phyloP scores from a whole-genome alignment of 92 coral and sea anemone species.

The Actinernus sp. region DNA sequence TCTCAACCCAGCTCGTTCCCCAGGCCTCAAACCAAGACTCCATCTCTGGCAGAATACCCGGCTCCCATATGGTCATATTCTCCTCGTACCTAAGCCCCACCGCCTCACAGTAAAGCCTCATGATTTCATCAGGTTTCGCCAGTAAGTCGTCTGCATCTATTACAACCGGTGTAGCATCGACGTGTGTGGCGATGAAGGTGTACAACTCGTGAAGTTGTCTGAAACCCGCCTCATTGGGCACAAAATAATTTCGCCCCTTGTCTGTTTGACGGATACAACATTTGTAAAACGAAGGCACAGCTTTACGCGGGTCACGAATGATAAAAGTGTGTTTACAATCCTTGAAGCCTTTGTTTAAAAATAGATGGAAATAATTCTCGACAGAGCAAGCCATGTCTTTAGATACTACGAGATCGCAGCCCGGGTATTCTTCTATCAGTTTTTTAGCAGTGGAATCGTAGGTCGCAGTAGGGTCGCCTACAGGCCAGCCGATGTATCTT shows the following conservation, averaged over 20 bases:
- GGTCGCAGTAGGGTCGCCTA: constrained; percentile 70
- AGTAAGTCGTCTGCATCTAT: constrained; percentile 96
- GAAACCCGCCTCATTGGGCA: constrained; percentile 88
- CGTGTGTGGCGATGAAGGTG: constrained; percentile 68
- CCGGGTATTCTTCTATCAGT: constrained; percentile 83
- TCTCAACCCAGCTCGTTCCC: constrained; percentile 95
- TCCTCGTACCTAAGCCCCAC: constrained; percentile 78
- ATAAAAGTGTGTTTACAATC: constrained; percentile 84
- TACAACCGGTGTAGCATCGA: constrained; percentile 71
- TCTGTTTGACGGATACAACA: constrained; percentile 83
- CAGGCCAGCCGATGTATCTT: constrained; percentile 69
- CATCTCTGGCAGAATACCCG: constrained; percentile 90
- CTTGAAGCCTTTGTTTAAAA: constrained; percentile 78
- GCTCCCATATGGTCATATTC: constrained; percentile 93
- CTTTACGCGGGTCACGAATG: constrained; percentile 87
- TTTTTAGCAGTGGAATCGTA: constrained; percentile 64
- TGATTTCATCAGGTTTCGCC: constrained; percentile 75
- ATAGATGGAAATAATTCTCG: constrained; percentile 75
- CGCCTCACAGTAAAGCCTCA: constrained; percentile 91
- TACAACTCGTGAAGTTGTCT: constrained; percentile 87
- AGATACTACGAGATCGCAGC: constrained; percentile 81
- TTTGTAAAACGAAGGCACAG: constrained; percentile 79
- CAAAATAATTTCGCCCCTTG: constrained; percentile 94
- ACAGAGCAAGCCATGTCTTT: constrained; percentile 95
- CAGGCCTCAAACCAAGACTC: too few relatives aligned